Conservation (phyloP, 2,797 vertebrate genomes). For the Craterocephalus amniculus region DNA sequence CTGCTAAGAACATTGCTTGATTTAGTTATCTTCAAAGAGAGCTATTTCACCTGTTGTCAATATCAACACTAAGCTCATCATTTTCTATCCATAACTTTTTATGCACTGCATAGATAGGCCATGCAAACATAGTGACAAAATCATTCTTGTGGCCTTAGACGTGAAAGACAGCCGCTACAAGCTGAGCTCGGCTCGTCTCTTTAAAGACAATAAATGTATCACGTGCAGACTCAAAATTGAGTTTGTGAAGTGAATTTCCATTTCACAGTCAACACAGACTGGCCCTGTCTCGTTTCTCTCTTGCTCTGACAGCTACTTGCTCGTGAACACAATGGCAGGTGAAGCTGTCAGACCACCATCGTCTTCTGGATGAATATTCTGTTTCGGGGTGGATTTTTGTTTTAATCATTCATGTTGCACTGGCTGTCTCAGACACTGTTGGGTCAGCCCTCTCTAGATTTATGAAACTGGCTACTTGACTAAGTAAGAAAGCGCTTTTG, state of each 20-base stretch:
- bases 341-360: constrained; percentile 43
- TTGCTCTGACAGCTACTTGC: constrained; percentile 49
- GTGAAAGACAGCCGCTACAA: background rate
- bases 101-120: background rate
- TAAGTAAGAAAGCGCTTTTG: constrained; percentile 40
- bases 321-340: constrained; percentile 20
- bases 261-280: constrained; percentile 14
- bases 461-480: constrained; percentile 52
- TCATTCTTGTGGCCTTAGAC: background rate
- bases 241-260: constrained; percentile 1
- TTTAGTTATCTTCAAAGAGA: background rate
- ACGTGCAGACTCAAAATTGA: background rate
- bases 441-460: constrained; percentile 43
- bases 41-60: constrained; percentile 1
- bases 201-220: background rate
- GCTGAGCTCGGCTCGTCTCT: background rate
- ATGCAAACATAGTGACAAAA: background rate
- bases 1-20: background rate
- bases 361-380: constrained; percentile 51
- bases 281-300: constrained; percentile 23
- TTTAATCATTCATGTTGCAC: constrained; percentile 71
- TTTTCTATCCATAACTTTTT: background rate
- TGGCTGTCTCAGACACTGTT: constrained; percentile 62
- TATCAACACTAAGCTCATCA: background rate
- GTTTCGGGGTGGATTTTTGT: constrained; percentile 49